phyloP scores from a whole-genome alignment of 64 coral and sea anemone genomes.

The Stichodactyla helianthus region DNA sequence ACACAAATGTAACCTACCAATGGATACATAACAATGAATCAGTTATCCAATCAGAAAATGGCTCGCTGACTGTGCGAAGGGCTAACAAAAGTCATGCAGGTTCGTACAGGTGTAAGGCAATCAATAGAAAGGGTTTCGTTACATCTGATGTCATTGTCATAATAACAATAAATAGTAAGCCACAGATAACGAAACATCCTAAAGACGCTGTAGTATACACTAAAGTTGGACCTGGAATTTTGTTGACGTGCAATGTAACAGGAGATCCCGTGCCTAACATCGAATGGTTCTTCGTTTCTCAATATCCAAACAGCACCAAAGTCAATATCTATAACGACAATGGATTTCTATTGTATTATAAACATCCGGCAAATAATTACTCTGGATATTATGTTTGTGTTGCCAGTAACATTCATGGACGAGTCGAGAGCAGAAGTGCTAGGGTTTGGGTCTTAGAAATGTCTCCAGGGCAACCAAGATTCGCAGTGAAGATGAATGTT shows the following conservation, averaged over 20 bases:
- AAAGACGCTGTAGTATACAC: neutral
- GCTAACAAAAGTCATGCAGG: neutral
- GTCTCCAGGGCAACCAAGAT: neutral
- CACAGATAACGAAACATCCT: neutral
- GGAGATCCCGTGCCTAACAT: neutral
- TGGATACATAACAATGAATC: constrained; percentile 1
- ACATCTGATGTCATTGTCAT: neutral
- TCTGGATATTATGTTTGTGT: neutral
- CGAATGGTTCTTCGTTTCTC: constrained; percentile 13
- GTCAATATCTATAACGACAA: neutral
- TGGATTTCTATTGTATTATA: neutral
- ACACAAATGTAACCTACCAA: neutral
- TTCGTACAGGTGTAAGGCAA: neutral
- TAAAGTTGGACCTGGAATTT: neutral
- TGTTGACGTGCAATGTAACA: neutral
- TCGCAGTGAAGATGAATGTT: neutral
- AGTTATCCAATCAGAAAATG: neutral
- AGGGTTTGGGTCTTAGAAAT: neutral
- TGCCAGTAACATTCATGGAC: neutral
- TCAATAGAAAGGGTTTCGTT: neutral
- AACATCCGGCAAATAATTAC: neutral
- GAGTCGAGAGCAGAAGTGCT: neutral
- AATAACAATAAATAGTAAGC: neutral
- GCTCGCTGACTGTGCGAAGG: neutral
- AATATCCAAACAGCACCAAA: neutral